phyloP scores from a whole-genome alignment of 1,140 invertebrate species.

The Zaprionus inermis region DNA sequence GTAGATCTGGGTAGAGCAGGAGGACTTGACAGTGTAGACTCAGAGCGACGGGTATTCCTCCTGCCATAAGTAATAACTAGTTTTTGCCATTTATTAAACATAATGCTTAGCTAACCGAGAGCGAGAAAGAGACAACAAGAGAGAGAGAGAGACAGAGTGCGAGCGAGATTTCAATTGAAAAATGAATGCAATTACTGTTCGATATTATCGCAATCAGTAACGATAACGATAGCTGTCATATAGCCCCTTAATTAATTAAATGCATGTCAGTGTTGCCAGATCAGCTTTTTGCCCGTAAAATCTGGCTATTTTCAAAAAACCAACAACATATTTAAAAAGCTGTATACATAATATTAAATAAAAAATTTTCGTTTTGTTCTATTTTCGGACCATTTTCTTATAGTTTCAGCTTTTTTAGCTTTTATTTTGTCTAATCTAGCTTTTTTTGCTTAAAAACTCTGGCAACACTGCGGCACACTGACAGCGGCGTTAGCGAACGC shows the following conservation, averaged over 20 bases:
- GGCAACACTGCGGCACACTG: not conserved
- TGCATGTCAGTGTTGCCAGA: too few relatives aligned
- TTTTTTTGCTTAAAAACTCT: too few relatives aligned
- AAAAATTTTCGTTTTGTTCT: too few relatives aligned
- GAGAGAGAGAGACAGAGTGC: conserved; percentile 5
- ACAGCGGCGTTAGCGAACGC: not conserved
- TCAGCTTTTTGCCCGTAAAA: too few relatives aligned
- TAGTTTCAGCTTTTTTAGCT: too few relatives aligned
- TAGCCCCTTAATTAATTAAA: not conserved
- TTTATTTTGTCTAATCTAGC: too few relatives aligned
- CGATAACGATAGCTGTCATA: not conserved
- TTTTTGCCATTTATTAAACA: conserved; percentile 75
- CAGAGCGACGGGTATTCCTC: too few relatives aligned
- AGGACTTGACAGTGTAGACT: too few relatives aligned
- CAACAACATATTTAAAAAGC: too few relatives aligned
- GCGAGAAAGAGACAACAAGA: not conserved
- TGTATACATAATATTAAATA: too few relatives aligned
- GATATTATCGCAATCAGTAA: conserved; percentile 6
- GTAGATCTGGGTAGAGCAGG: not conserved
- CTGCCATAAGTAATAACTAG: conserved; percentile 53
- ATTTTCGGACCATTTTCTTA: too few relatives aligned
- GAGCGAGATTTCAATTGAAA: conserved; percentile 53
- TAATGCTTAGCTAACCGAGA: conserved; percentile 52
- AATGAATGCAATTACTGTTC: conserved; percentile 61
- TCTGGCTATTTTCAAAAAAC: too few relatives aligned